These are phyloP conservation scores for Lasioglossum lativentre DNA, from an alignment of 2,888 invertebrate genomes.

Conservation along the genomic window DNA sequence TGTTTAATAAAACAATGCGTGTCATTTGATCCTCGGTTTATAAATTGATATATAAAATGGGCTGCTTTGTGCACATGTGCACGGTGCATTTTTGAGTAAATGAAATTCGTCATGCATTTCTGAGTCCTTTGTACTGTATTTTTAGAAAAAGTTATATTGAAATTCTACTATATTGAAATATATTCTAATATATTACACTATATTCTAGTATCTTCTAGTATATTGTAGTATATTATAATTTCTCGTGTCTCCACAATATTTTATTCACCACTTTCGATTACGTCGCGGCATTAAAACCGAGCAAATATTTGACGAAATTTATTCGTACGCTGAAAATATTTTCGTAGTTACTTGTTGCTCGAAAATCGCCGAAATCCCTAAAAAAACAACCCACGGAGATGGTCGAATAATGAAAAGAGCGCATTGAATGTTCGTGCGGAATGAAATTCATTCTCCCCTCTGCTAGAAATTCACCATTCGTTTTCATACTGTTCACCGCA, in stretches of 20 bases:
- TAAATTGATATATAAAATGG: background rate
- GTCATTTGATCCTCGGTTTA: background rate
- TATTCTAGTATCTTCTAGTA: too few relatives aligned
- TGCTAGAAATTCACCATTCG: background rate
- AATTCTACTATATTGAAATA: too few relatives aligned
- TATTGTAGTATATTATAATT: too few relatives aligned
- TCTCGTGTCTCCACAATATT: background rate
- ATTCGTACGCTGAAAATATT: background rate
- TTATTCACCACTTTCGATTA: background rate
- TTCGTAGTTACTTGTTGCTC: background rate
- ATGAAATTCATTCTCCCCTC: background rate
- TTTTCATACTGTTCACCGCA: background rate
- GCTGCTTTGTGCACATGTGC: background rate
- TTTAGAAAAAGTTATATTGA: background rate
- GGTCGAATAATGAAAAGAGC: background rate
- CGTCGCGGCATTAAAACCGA: background rate
- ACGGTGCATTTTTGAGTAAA: background rate
- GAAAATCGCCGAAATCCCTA: background rate
- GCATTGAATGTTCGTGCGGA: background rate
- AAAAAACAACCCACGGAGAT: background rate
- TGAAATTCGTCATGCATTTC: background rate
- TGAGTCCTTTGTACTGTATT: background rate
- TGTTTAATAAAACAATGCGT: background rate
- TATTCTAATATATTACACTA: too few relatives aligned
- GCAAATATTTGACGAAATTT: background rate